Percentiles rank a stretch among this genome's conserved stretches.
These are phyloP conservation scores for Cyphomyrus plagiostoma DNA, from an alignment of 2,113 vertebrate species.

Conservation along the genomic window DNA sequence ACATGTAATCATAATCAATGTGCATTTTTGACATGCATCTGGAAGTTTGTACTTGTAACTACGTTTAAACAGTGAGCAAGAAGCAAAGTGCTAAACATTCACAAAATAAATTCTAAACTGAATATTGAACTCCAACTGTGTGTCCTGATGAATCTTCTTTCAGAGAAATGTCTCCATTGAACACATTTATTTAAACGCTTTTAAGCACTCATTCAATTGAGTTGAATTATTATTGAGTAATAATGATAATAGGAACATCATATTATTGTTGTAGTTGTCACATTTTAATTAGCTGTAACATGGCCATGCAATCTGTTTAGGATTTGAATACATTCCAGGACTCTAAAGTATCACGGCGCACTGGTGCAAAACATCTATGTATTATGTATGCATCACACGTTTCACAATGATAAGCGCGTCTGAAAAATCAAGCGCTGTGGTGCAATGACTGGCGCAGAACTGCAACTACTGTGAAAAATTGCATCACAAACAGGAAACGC, in stretches of 20 bases:
- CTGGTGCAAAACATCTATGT: neutral
- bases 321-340: neutral
- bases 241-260: neutral
- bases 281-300: neutral
- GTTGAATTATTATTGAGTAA: neutral
- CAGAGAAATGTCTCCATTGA: neutral
- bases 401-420: neutral
- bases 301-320: neutral
- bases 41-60: slow-evolving; percentile 36
- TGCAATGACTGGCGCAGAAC: neutral
- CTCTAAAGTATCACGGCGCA: neutral
- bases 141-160: neutral
- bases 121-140: slow-evolving; percentile 5
- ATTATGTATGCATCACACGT: neutral
- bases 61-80: slow-evolving; percentile 13
- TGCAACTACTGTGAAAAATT: neutral
- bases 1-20: slow-evolving; percentile 11
- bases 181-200: neutral
- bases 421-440: neutral
- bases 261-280: neutral
- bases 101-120: slow-evolving; percentile 39
- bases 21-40: slow-evolving; percentile 23
- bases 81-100: slow-evolving; percentile 27
- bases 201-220: neutral
- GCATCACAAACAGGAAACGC: neutral